Evolutionary conservation across 2,797 vertebrate species (phyloP).

Genomic region (Tangara arthus): DNA sequence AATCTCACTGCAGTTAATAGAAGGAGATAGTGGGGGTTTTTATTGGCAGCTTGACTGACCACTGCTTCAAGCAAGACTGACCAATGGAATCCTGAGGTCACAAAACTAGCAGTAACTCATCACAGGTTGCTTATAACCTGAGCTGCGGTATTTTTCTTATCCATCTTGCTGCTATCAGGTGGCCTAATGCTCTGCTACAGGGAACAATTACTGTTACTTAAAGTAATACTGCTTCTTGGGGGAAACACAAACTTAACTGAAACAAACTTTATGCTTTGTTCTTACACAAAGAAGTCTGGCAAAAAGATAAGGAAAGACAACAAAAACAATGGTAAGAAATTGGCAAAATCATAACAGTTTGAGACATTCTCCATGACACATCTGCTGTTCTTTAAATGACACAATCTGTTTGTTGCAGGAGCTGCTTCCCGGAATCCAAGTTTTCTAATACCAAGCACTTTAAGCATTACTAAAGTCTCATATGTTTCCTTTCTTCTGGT

Average conservation of each 20-base stretch:
- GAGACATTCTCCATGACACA: background rate
- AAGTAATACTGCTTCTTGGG: background rate
- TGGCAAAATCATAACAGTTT: conserved; percentile 7
- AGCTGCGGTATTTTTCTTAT: background rate
- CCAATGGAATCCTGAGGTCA: background rate
- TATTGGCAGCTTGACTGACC: background rate
- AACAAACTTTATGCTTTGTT: background rate
- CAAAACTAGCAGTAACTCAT: background rate
- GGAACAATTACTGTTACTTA: background rate
- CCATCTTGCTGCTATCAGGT: background rate
- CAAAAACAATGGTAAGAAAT: conserved; percentile 5
- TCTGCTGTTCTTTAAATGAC: conserved; percentile 32
- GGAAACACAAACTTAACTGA: background rate
- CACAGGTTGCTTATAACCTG: background rate
- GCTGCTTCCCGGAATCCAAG: background rate
- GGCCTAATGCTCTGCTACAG: background rate
- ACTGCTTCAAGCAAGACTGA: background rate
- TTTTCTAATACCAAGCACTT: background rate
- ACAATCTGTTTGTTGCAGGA: background rate
- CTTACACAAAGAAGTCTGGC: conserved; percentile 1
- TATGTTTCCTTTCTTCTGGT: background rate
- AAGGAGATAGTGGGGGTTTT: rapidly evolving
- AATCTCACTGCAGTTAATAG: background rate
- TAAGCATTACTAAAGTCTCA: background rate
- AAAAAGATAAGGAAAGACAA: conserved; percentile 27